A percentile compares a stretch with the other conserved stretches of the same genome.
Conservation (phyloP, 2,797 vertebrate genomes). For the Siniperca obscura region DNA sequence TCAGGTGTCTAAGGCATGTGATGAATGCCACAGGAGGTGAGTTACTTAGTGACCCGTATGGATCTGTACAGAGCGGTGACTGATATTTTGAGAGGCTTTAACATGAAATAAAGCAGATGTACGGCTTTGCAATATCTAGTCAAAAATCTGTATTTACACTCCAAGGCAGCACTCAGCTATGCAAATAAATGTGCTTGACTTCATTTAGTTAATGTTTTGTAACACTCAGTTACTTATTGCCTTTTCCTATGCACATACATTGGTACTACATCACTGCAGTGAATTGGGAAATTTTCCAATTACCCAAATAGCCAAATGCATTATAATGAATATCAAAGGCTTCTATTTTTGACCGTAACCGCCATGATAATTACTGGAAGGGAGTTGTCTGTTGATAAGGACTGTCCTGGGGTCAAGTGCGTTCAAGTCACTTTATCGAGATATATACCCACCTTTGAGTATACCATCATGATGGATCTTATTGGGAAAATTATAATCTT, state of each 20-base stretch:
- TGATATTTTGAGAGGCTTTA: not conserved
- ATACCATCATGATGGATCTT: not conserved
- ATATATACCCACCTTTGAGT: not conserved
- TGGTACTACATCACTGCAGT: not conserved
- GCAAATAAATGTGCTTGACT: not conserved
- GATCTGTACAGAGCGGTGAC: not conserved
- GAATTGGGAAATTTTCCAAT: conserved; percentile 3
- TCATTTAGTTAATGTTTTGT: conserved; percentile 42
- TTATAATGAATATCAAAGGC: not conserved
- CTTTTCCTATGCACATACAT: not conserved
- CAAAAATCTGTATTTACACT: too few relatives aligned
- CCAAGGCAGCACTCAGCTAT: not conserved
- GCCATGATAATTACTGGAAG: not conserved
- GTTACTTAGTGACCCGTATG: conserved; percentile 19
- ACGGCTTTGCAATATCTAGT: not conserved
- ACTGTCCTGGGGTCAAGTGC: not conserved
- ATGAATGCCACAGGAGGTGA: conserved; percentile 15
- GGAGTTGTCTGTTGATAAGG: conserved; percentile 37
- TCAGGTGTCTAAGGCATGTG: conserved; percentile 8
- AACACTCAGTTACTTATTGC: conserved; percentile 42
- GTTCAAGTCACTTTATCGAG: conserved; percentile 13
- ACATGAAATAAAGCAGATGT: not conserved
- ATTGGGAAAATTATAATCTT: not conserved
- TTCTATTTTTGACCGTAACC: conserved; percentile 23
- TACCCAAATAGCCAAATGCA: not conserved